Base-by-base conservation (phyloP, 2,113 vertebrate genomes). In the Rousettus leschenaultii region DNA sequence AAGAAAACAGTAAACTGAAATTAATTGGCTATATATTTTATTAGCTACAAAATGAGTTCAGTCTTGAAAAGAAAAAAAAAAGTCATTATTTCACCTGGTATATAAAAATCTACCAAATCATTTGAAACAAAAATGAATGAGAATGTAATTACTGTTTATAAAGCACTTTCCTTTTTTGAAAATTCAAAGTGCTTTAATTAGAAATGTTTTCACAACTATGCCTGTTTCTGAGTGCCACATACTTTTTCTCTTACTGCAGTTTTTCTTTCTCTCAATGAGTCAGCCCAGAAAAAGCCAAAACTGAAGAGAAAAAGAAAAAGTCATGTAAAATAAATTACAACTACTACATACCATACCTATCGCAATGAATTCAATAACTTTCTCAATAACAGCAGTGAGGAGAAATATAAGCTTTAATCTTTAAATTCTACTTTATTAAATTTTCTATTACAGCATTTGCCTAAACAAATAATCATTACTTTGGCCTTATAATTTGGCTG, bases 191-290 rank as follows among this genome's bases (percentile, higher is more conserved):
- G 33, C 61, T 96, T 97, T 89, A 79, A 94, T 92, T 96, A 97
- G 88, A 97, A 98, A 98, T 87, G 92, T 97, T 97, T 97, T 97
- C 91, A 97, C 88, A 94, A 89, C 82, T 65, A 97, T 93, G 92
- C 82, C 96, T 97, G n/a, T 70, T 97, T 97, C 93, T 96, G 97
- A 97, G 95, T 97, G 96, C 66, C 97, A 97, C 96, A 97, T 97
- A 97, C 91, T 98, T 97, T 95, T 97, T 94, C 91, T 86, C 43
- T 98, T 97, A 97, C 96, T 96, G 86, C 80, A 96, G 95, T 98
- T 98, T 97, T 97, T 98, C 98, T 98, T 96, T 97, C 97, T 91
- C 68, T 97, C 92, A 94, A 28, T 97, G 97, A 98, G 95, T 98
- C 97, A 98, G 79, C 65, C 86, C 79, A 96, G 95, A 98, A 98